Percentiles rank a stretch among this genome's conserved stretches.
phyloP scores from a whole-genome alignment of 2,113 vertebrate genomes.

The Salminus brasiliensis region DNA sequence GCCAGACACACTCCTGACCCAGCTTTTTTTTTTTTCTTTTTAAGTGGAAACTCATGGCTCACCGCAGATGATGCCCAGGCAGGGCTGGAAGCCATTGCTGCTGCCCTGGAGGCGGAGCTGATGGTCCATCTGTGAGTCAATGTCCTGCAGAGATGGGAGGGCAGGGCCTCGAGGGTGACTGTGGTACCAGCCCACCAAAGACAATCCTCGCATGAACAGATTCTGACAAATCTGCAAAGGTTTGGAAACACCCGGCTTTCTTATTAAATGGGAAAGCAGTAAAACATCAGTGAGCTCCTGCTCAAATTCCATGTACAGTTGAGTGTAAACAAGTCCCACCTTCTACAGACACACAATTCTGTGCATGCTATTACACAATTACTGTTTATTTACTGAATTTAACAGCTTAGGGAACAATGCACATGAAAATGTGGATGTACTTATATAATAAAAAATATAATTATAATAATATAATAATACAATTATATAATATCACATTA shows the following conservation, averaged over 20 bases:
- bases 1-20: neutral
- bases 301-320: neutral
- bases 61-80: conserved; percentile 94
- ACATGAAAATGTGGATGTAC: no score
- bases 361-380: no score
- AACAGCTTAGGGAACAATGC: no score
- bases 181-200: conserved; percentile 97
- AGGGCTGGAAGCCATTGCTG: conserved; percentile 93
- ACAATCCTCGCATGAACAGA: conserved; percentile 90
- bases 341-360: no score
- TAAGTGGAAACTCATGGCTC: conserved; percentile 29
- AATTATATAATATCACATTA: no score
- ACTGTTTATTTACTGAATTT: no score
- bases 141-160: conserved; percentile 92
- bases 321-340: neutral
- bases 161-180: conserved; percentile 91
- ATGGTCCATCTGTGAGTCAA: conserved; percentile 94
- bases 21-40: neutral
- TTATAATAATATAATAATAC: no score
- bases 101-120: conserved; percentile 94
- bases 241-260: neutral
- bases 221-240: conserved; percentile 89
- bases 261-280: no score
- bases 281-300: no score
- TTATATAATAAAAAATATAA: no score